Base-by-base conservation (phyloP, 2,888 invertebrate species). In the Elaeidobius kamerunicus region DNA sequence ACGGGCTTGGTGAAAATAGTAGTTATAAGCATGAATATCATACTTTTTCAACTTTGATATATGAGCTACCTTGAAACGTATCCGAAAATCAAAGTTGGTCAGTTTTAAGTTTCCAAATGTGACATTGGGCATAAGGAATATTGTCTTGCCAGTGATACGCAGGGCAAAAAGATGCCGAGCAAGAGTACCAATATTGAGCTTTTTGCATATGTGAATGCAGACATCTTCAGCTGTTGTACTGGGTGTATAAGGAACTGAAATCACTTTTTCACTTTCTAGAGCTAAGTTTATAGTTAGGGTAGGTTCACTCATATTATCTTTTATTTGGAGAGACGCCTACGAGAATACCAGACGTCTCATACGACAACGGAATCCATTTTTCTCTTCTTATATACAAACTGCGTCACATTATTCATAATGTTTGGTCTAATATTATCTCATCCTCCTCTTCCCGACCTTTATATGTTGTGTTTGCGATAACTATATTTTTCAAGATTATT, bases 1-100 rank as follows among this genome's bases (percentile, higher is more conserved):
- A 20, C 90, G 78, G 36, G 86, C 87, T 82, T 92, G 93, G 71
- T 85, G 84, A 68, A 89, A 94, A 67, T 86, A 86, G 71, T 91
- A 93, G 65, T 91, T 84, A 68, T 88, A 92, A 1, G 92, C 86
- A 47, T 80, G 80, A 40, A 77, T 72, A 73, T 93, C 92, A 42
- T 87, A 73, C 51, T 80, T 78, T 63, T 80, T 80, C 41, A 89
- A 72, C 60, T 80, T 76, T 9, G 76, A 73, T 35, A 86, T 69
- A 61, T 78, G 78, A 2, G 85, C 82, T 18, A 84, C 79, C 75
- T 89, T 91, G 68, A 85, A 92, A 45, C 93, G 80, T 65, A 93
- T 80, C 56, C 91, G 81, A 61, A 92, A 84, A 63, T 89, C 88
- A 66, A 85, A 83, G 61, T 79, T 79, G 16, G 15, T 43, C 15